Conservation (phyloP, 1,140 invertebrate genomes). For the Venustaconcha ellipsiformis region DNA sequence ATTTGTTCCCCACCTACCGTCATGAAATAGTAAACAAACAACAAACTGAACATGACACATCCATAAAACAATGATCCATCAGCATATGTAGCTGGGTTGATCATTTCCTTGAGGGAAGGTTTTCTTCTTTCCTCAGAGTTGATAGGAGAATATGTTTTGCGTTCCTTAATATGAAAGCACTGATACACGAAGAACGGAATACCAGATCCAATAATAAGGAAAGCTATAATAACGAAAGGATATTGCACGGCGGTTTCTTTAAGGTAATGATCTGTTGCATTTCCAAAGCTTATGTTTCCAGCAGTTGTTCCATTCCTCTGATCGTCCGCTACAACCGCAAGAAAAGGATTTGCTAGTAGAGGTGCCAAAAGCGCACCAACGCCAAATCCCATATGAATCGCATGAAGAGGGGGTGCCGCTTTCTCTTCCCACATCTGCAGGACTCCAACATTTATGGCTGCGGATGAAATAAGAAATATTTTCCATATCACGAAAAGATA, state of each 20-base stretch:
- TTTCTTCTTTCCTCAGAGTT: neutral
- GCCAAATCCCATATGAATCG: conserved; percentile 30
- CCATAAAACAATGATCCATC: conserved; percentile 24
- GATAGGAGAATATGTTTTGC: neutral
- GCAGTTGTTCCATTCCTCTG: neutral
- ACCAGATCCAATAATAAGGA: neutral
- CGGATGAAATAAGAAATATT: no score
- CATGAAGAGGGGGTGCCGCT: conserved; percentile 6
- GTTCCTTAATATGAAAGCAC: neutral
- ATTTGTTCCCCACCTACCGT: conserved; percentile 23
- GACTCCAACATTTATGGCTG: neutral
- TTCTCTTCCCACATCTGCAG: conserved; percentile 23
- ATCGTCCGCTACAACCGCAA: conserved; percentile 5
- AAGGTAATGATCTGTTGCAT: conserved; percentile 10
- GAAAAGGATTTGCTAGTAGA: conserved; percentile 13
- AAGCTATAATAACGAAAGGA: conserved; percentile 9
- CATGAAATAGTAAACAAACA: conserved; percentile 25
- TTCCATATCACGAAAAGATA: no score
- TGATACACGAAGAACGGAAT: conserved; percentile 26
- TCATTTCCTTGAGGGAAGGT: conserved; percentile 13
- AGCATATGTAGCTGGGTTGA: conserved; percentile 28
- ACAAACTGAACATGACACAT: neutral
- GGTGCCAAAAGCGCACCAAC: conserved; percentile 24
- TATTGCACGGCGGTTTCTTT: conserved; percentile 19
- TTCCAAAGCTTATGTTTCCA: no score